A percentile compares a stretch with the other conserved stretches of the same genome.
Conservation (phyloP, 2,113 vertebrate species). For the Rhombomys opimus region DNA sequence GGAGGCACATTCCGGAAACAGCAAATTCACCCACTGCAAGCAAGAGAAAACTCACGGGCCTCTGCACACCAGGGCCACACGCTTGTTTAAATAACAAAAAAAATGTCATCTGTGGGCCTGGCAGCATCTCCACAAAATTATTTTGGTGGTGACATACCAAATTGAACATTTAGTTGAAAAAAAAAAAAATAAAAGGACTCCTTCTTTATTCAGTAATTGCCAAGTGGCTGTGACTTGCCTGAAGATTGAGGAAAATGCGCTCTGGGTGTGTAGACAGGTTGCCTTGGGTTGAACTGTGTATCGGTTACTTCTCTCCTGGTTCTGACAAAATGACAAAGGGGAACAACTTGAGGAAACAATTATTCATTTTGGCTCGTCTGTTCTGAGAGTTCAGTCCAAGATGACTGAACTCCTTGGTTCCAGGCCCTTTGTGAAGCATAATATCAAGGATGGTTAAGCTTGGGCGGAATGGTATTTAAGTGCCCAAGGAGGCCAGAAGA, state of each 20-base stretch:
- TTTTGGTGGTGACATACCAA: slow-evolving; percentile 12
- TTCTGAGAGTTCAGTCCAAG: neutral
- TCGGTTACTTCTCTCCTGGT: neutral
- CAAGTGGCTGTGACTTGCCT: neutral
- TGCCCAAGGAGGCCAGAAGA: neutral
- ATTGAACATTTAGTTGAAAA: slow-evolving; percentile 11
- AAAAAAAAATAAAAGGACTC: neutral
- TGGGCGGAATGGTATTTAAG: neutral
- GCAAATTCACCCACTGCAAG: neutral
- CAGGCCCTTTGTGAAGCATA: neutral
- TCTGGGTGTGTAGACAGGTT: neutral
- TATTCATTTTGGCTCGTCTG: neutral
- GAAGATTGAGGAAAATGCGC: neutral
- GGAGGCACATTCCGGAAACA: neutral
- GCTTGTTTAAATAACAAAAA: slow-evolving; percentile 15
- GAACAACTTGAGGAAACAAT: neutral
- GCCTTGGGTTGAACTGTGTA: neutral
- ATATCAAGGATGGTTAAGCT: too few relatives aligned
- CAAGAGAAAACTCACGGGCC: neutral
- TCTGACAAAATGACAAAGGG: neutral
- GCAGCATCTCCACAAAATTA: neutral
- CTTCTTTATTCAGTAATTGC: slow-evolving; percentile 14
- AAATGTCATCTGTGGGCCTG: neutral
- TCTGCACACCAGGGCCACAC: neutral
- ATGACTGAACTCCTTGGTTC: neutral